phyloP scores from a whole-genome alignment of 2,888 invertebrate species.

The Stenodera caucasica region DNA sequence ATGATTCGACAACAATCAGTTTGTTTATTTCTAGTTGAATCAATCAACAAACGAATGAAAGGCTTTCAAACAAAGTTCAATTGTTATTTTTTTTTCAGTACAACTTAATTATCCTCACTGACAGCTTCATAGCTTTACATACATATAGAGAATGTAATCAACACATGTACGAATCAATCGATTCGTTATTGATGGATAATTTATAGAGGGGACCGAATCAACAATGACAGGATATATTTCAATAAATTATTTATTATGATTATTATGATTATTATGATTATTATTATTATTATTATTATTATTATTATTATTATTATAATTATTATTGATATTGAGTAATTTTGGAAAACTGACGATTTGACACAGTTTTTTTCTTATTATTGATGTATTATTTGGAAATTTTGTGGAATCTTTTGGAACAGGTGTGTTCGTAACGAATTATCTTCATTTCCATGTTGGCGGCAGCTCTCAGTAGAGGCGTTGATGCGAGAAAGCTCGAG shows the following conservation, averaged over 20 bases:
- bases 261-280: no score
- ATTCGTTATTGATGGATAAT: neutral
- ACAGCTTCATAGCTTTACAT: constrained; percentile 7
- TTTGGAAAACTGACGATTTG: neutral
- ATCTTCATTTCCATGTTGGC: constrained; percentile 4
- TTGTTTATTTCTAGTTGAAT: neutral
- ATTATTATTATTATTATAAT: no score
- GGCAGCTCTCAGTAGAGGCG: constrained; percentile 1
- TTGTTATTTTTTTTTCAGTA: constrained; percentile 18
- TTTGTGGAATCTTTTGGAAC: neutral
- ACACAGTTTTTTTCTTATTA: neutral
- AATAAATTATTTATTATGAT: no score
- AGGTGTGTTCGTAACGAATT: constrained; percentile 6
- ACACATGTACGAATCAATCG: neutral
- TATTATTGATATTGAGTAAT: no score
- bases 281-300: no score
- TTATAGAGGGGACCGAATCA: neutral
- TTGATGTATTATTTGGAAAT: neutral
- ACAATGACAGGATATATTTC: neutral
- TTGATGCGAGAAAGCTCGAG: constrained; percentile 8
- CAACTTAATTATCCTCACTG: constrained; percentile 24
- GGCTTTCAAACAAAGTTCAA: constrained; percentile 14
- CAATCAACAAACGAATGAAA: constrained; percentile 11
- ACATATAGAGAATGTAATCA: neutral
- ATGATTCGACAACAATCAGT: constrained; percentile 1